phyloP scores from a whole-genome alignment of 37 sponge, comb jelly and placozoan species.

The Chondrosia reniformis region DNA sequence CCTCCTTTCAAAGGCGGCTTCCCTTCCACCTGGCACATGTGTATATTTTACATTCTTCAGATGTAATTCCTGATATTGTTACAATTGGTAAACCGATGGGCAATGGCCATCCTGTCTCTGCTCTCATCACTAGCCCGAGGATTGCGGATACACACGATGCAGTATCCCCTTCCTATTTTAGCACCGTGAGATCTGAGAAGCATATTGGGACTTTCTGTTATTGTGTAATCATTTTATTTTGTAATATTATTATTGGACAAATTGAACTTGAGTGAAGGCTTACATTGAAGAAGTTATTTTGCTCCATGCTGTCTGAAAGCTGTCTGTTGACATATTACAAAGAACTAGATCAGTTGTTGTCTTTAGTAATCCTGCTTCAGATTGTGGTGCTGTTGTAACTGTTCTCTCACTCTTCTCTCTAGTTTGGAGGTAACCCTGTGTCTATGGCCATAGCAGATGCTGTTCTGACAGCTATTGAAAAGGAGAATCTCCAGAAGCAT shows the following conservation, averaged over 20 bases:
- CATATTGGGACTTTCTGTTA: no score
- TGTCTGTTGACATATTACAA: no score
- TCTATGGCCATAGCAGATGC: constrained; percentile 82
- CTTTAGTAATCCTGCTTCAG: no score
- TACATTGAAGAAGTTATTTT: no score
- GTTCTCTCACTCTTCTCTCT: neutral
- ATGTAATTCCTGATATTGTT: constrained; percentile 86
- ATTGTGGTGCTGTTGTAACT: neutral
- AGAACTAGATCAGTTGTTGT: no score
- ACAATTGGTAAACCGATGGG: constrained; percentile 95
- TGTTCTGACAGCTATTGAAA: constrained; percentile 71
- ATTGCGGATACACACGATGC: constrained; percentile 46
- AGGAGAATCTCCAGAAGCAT: constrained; percentile 67
- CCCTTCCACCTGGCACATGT: no score
- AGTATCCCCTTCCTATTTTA: neutral
- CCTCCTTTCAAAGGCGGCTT: no score
- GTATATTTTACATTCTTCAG: no score
- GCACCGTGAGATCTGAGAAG: neutral
- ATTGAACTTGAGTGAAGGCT: no score
- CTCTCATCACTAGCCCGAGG: constrained; percentile 62
- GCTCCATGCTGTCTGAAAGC: no score
- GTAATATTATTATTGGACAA: no score
- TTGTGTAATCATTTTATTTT: no score
- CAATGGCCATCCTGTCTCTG: constrained; percentile 91
- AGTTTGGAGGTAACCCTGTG: constrained; percentile 86